Evolutionary conservation across 2,888 invertebrate genomes (phyloP).

Genomic region (Hyposoter dolosus): DNA sequence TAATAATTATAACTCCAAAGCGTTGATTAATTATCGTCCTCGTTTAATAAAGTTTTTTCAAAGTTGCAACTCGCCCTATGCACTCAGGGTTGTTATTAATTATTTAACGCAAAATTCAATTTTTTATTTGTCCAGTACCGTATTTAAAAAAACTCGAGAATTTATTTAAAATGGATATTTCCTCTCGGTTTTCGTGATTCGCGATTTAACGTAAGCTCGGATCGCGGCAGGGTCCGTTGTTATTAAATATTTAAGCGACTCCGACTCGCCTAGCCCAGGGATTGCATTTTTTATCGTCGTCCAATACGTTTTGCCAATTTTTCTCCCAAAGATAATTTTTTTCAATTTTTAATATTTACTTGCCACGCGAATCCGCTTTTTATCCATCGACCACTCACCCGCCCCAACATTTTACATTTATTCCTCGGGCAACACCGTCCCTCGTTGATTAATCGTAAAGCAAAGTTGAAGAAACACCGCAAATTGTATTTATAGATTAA

Average conservation of each 20-base stretch:
- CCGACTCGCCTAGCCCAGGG: constrained; percentile 42
- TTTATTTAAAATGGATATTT: background rate
- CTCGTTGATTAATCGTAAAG: constrained; percentile 71
- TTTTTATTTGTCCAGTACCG: constrained; percentile 19
- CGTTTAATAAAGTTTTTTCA: constrained; percentile 20
- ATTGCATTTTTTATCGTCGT: constrained; percentile 42
- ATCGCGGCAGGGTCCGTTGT: constrained; percentile 53
- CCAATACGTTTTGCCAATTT: constrained; percentile 17
- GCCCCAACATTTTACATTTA: background rate
- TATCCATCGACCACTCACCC: background rate
- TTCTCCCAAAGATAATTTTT: background rate
- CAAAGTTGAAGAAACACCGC: constrained; percentile 18
- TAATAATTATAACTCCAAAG: background rate
- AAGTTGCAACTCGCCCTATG: constrained; percentile 32
- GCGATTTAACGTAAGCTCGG: constrained; percentile 42
- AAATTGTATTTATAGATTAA: constrained; percentile 47
- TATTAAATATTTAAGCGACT: constrained; percentile 53
- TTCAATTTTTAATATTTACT: constrained; percentile 26
- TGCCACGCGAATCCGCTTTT: constrained; percentile 15
- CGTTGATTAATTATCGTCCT: constrained; percentile 40
- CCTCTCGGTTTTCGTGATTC: background rate
- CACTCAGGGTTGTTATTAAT: constrained; percentile 70
- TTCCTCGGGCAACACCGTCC: constrained; percentile 46
- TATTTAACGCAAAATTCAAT: constrained; percentile 47
- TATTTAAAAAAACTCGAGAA: too few species aligned